Base-by-base conservation (phyloP, 1,140 invertebrate genomes). In the Drosophila burlai region DNA sequence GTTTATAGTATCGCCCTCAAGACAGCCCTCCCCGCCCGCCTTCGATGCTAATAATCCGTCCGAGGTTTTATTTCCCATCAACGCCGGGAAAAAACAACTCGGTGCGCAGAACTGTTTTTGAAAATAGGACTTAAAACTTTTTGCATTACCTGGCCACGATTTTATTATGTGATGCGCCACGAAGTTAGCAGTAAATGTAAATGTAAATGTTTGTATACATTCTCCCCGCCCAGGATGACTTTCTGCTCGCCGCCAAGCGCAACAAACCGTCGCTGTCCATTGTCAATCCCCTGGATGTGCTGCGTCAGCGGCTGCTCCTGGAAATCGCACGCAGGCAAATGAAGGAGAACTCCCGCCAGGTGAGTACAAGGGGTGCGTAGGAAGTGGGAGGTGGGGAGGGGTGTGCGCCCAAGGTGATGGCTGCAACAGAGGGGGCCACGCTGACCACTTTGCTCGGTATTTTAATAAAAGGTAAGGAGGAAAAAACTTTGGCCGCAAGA, bases 231-330 rank as follows among this genome's bases (percentile, higher is more conserved):
- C 59, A 74, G 71, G 71, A 74, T 74, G 60, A 76, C 66, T 81
- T 80, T 71, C 47, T 76, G 16, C 71, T 68, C 54, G 74, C 49
- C 58, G 73, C 64, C 63, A 95, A 95, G 83, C 94, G 94, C 74
- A 94, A 94, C 92, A 94, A 94, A 91, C 95, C 95, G 34, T 96
- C 96, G 46, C 94, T 97, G 45, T 97, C 96, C 49, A 96, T 97
- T 91, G 96, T 96, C 80, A 96, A 96, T 93, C 96, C 96, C 10
- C 94, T 97, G 94, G 96, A 97, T 92, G 96, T 97, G 38, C 94
- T 97, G 4, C 95, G 96, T 57, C 95, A 96, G 91, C 94, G 96
- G 79, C 94, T 97, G 63, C 92, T 96, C 42, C 92, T 97, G 58
- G 96, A 97, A 93, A 95, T 97, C 55, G 95, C 96, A 29, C 94